Conservation (phyloP, 2,888 invertebrate species). For the Sialis fuliginosa region DNA sequence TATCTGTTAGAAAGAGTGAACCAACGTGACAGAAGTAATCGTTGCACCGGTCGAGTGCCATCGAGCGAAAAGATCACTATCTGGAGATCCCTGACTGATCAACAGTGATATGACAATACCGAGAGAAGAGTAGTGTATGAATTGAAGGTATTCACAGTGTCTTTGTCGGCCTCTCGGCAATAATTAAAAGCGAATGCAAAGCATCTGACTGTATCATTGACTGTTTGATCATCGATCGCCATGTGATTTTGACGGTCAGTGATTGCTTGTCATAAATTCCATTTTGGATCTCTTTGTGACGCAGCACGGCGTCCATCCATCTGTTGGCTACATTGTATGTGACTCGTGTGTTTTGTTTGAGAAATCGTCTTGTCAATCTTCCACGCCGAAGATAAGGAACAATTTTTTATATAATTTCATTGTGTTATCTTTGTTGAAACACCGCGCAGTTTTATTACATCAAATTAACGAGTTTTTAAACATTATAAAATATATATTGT, state of each 20-base stretch:
- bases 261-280: constrained; percentile 17
- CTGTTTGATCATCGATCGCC: background rate
- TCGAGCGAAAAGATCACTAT: constrained; percentile 6
- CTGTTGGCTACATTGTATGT: too few relatives aligned
- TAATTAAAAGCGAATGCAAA: constrained; percentile 7
- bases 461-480: too few relatives aligned
- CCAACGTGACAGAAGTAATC: too few relatives aligned
- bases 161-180: constrained; percentile 6
- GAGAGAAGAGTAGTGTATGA: constrained; percentile 3
- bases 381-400: too few relatives aligned
- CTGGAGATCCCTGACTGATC: background rate
- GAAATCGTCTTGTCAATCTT: too few relatives aligned
- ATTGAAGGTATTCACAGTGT: constrained; percentile 4
- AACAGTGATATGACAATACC: constrained; percentile 1
- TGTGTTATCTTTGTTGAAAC: too few relatives aligned
- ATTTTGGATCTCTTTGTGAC: constrained; percentile 10
- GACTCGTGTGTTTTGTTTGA: too few relatives aligned
- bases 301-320: constrained; percentile 1
- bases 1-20: too few relatives aligned
- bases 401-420: too few relatives aligned
- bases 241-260: constrained; percentile 14
- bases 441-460: too few relatives aligned
- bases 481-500: too few relatives aligned
- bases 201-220: constrained; percentile 3
- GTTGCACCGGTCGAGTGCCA: background rate